phyloP scores from a whole-genome alignment of 2,797 vertebrate genomes.

The Falco columbarius region DNA sequence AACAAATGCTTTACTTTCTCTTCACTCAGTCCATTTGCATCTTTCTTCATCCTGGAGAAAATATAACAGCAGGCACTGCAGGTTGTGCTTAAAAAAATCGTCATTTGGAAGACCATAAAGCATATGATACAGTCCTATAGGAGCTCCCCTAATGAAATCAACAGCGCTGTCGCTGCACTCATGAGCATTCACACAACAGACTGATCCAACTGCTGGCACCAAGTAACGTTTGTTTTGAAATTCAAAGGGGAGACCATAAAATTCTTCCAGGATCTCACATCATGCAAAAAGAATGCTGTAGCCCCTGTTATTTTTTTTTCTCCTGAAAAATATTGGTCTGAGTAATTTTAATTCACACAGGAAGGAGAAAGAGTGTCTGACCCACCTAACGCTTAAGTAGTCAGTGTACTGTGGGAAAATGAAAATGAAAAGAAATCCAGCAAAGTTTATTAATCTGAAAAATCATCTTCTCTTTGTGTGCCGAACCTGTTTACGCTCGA shows the following conservation, averaged over 20 bases:
- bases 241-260: neutral
- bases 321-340: neutral
- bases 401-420: neutral
- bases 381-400: neutral
- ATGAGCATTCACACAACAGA: neutral
- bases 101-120: neutral
- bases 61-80: neutral
- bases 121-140: neutral
- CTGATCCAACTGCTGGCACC: neutral
- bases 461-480: neutral
- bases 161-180: accelerated
- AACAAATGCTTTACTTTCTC: neutral
- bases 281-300: neutral
- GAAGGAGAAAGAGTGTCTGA: neutral
- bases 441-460: neutral
- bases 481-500: neutral
- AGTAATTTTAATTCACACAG: neutral
- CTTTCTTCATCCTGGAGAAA: neutral
- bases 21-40: neutral
- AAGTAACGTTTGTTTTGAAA: neutral
- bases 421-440: neutral
- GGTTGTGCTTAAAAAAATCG: neutral
- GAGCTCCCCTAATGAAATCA: neutral
- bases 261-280: neutral
- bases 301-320: neutral